Evolutionary conservation across 1,140 invertebrate genomes (phyloP), one percentile per base, ranked within the genome.

Genomic region (Lineus longissimus): DNA sequence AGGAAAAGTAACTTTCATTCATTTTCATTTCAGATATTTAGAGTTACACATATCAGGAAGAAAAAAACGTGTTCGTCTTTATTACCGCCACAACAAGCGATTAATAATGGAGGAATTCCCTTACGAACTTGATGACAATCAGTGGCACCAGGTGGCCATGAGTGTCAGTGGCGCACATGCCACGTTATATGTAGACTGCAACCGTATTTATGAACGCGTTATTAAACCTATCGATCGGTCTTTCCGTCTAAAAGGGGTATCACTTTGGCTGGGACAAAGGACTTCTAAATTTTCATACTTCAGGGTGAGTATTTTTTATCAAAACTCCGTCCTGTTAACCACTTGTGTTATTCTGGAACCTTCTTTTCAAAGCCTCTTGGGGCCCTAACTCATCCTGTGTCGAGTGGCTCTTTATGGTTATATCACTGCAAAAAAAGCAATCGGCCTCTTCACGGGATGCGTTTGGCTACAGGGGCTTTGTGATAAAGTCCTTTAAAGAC

Each of bases 41-140:
- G 92, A 95, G 85, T 84, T 94, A 75, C 91, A 94, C 84, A 93
- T 91, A 74, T 93, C 91, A 81, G 92, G 91, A 61, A 86, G 91
- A 23, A 89, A 89, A 72, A 88, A 93, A 81, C 91, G 94, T 81
- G 86, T 86, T 64, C 78, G 84, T 17, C 75, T 86, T 54, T 83
- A 85, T 70, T 94, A 83, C 86, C 72, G 66, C 30, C 72, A 76
- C 61, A 64, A 74, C 68, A 64, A 73, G 62, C 69, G 74, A 22
- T 17, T 22, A 55, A 85, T 90, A 68, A 87, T 91, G 63, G 92
- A 94, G 85, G 89, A 89, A 77, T 94, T 95, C 85, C 89, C 89
- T 69, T 92, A 90, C 82, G 86, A 87, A 69, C 84, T 95, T 75
- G 91, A 90, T 56, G 92, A 94, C 79, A 88, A 89, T 74, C 85